Percentiles rank a stretch among this genome's conserved stretches.
Conservation (phyloP, 2,797 vertebrate species). For the Hippocampus kuda region DNA sequence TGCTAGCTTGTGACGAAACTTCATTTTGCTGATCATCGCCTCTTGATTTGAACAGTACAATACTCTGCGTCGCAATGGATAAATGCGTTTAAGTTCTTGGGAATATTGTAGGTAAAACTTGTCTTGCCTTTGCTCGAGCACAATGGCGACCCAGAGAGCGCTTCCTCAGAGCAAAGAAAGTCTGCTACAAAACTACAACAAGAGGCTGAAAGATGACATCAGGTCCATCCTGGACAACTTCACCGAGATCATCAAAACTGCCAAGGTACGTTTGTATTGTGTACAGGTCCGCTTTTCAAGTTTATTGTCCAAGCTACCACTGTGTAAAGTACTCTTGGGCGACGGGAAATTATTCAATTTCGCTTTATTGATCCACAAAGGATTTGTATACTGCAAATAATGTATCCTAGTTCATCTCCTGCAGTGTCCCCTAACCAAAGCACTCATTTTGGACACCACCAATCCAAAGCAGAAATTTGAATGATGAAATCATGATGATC, state of each 20-base stretch:
- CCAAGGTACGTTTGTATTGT: slow-evolving; percentile 67
- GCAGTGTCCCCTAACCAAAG: background rate
- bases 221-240: slow-evolving; percentile 94
- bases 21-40: background rate
- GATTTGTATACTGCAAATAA: too few species aligned
- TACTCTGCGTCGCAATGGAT: background rate
- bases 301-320: background rate
- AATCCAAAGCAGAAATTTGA: too few species aligned
- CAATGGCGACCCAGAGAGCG: slow-evolving; percentile 80
- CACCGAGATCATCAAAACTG: slow-evolving; percentile 91
- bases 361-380: too few species aligned
- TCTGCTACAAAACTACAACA: slow-evolving; percentile 94
- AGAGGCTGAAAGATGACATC: slow-evolving; percentile 92
- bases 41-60: background rate
- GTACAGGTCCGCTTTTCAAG: background rate
- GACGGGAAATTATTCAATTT: too few species aligned
- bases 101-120: background rate
- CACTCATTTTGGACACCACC: background rate
- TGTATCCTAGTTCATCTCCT: background rate
- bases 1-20: background rate
- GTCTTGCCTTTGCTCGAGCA: slow-evolving; percentile 5
- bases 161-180: slow-evolving; percentile 93
- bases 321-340: too few species aligned
- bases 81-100: background rate
- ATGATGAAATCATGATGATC: too few species aligned